These are phyloP conservation scores for Caretta caretta DNA, from an alignment of 2,113 vertebrate species.

Conservation along the genomic window DNA sequence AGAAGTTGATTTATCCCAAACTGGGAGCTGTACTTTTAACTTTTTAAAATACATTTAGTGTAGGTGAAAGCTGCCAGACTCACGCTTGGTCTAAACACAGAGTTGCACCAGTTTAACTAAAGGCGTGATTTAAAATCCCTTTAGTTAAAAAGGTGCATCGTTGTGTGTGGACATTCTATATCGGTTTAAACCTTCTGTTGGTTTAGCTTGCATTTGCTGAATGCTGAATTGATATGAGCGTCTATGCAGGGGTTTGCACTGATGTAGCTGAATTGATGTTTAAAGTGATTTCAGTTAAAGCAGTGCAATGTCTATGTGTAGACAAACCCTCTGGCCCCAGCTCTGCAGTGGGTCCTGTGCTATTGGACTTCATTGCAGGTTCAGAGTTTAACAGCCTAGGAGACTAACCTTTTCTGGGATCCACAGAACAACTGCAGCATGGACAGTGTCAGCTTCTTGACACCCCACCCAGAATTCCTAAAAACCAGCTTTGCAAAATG, in stretches of 20 bases:
- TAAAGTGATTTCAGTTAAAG: not conserved
- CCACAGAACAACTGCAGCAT: not conserved
- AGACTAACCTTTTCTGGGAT: not conserved
- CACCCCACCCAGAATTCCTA: not conserved
- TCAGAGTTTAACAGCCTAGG: not conserved
- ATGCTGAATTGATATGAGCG: no score
- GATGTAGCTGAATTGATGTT: no score
- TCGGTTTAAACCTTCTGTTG: no score
- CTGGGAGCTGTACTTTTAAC: not conserved
- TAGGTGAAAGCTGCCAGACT: not conserved
- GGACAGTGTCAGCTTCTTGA: not conserved
- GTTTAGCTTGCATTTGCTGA: no score
- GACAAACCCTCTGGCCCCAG: no score
- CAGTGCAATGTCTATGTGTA: not conserved
- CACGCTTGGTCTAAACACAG: accelerated
- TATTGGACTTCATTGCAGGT: not conserved
- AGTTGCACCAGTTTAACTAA: accelerated
- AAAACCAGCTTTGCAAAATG: not conserved
- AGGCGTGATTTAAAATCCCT: not conserved
- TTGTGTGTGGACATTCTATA: no score
- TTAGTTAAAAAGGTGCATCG: no score
- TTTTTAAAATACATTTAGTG: not conserved
- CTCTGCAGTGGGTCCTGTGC: not conserved
- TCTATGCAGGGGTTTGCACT: no score
- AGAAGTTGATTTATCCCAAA: not conserved